A percentile compares a stretch with the other conserved stretches of the same genome.
Conservation (phyloP, 2,797 vertebrate species). For the Sebastes vulpes region DNA sequence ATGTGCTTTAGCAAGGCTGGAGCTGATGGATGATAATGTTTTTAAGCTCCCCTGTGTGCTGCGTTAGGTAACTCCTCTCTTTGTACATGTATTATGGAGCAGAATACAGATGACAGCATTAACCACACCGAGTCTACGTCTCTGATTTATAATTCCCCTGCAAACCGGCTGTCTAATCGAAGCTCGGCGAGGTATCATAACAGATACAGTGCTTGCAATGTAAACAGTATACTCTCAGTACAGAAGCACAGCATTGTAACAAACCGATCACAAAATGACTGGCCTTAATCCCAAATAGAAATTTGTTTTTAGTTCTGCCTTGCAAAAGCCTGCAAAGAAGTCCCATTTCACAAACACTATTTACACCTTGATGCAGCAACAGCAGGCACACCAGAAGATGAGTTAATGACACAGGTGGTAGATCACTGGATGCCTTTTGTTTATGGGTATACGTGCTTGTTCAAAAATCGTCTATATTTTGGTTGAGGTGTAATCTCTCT, state of each 20-base stretch:
- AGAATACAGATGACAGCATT: conserved; percentile 59
- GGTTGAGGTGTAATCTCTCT: neutral
- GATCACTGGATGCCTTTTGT: conserved; percentile 9
- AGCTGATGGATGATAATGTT: conserved; percentile 73
- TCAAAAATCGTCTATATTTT: neutral
- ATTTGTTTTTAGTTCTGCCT: conserved; percentile 6
- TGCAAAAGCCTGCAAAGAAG: neutral
- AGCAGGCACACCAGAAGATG: neutral
- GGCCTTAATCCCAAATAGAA: conserved; percentile 1
- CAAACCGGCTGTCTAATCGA: conserved; percentile 35
- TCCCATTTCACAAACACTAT: conserved; percentile 9
- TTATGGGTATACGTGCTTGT: neutral
- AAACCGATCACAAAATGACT: conserved; percentile 7
- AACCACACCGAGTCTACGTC: neutral
- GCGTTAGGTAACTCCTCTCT: conserved; percentile 41
- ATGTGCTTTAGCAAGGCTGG: conserved; percentile 47
- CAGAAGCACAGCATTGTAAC: neutral
- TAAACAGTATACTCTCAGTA: neutral
- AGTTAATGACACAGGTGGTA: conserved; percentile 15
- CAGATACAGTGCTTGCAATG: neutral
- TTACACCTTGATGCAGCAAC: neutral
- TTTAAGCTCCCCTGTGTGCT: conserved; percentile 47
- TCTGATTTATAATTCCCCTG: conserved; percentile 38
- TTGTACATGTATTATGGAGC: conserved; percentile 27
- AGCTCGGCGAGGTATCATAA: neutral